These are phyloP conservation scores for Cremastobaeus sp. DNA, from an alignment of 2,888 invertebrate genomes.

Conservation along the genomic window DNA sequence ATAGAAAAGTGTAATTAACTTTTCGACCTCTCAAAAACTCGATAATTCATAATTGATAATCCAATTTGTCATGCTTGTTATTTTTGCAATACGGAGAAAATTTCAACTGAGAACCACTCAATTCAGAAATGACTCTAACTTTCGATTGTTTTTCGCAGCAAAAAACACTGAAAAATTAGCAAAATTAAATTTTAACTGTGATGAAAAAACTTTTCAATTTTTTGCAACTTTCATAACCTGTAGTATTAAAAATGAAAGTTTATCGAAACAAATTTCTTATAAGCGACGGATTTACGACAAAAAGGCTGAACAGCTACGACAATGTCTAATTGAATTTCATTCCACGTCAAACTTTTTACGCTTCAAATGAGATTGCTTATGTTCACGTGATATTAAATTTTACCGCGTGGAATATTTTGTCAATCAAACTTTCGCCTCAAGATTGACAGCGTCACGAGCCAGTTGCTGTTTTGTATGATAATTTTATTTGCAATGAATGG, in stretches of 20 bases:
- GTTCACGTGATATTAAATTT: conserved; percentile 41
- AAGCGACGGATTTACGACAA: background rate
- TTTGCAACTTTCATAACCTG: no score
- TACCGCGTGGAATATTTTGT: conserved; percentile 38
- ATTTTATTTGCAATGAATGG: conserved; percentile 39
- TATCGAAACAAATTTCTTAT: background rate
- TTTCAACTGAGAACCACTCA: no score
- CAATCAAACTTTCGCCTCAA: conserved; percentile 41
- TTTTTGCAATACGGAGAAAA: no score
- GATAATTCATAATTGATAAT: no score
- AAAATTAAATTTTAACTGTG: no score
- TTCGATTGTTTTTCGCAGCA: no score
- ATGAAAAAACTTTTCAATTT: no score
- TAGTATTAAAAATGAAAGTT: no score
- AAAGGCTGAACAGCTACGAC: conserved; percentile 21
- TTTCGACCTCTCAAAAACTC: no score
- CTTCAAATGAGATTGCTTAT: conserved; percentile 33
- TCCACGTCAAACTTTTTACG: conserved; percentile 31
- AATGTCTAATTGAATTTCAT: conserved; percentile 35
- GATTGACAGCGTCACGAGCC: conserved; percentile 24
- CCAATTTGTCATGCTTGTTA: no score
- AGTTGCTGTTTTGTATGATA: conserved; percentile 38
- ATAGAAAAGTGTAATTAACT: conserved; percentile 1
- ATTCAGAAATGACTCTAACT: no score
- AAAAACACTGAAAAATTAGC: no score